Evolutionary conservation across 2,888 invertebrate genomes (phyloP), one percentile per base, ranked within the genome.

Genomic region (Calephelis perditalis): DNA sequence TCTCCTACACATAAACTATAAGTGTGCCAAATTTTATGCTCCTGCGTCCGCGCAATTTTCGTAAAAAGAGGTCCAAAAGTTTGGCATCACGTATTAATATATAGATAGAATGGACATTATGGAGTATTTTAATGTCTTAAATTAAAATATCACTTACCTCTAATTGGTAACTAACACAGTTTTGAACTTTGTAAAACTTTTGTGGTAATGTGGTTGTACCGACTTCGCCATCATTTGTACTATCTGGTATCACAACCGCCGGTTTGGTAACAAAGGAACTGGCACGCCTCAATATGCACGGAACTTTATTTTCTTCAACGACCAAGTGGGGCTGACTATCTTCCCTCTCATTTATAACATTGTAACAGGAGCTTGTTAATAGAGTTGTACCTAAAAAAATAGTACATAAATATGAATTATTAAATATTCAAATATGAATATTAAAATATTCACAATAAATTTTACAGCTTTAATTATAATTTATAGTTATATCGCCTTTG

Each of bases 331-430:
- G 74, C 76, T 76, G 74, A 35, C 70, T 78, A 15, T 79, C 80
- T 45, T 75, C 73, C 12, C 69, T 72, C 69, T 90, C 89, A 74
- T 90, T 90, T 0, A 84, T 79, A n/a, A 90, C 83, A 74, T 86
- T 87, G 61, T 81, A 88, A 65, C 79, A 83, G 5, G 83, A 73
- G 72, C 83, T 83, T 37, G 54, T 44, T 45, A 46, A 12, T 5
- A 5, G 43, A 12, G 45, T 54, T 59, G 59, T 46, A 45, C 15
- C 47, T 7, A 57, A 10, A 46, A 15, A 26, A 26, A 26, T 26
- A 26, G 26, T 26, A 4, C 4, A 26, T 3, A 26, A 26, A 26
- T 26, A 15, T 15, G 15, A 15, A 7, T 1, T 0, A 7, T 37
- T 55, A 37, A 37, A n/a, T n/a, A n/a, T n/a, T n/a, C n/a, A n/a